Conservation (phyloP, 2,797 vertebrate species). For the Emys orbicularis region DNA sequence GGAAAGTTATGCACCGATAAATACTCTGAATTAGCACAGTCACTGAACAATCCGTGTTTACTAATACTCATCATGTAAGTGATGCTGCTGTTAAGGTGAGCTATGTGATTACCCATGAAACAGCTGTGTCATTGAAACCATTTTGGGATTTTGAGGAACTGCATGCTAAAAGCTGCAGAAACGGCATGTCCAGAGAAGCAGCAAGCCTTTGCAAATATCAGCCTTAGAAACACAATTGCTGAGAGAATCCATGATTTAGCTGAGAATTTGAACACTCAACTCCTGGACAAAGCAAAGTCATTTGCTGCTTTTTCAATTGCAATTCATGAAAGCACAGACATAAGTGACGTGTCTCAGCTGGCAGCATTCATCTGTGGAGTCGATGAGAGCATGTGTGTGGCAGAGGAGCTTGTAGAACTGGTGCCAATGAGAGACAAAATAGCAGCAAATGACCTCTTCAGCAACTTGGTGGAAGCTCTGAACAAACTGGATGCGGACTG, state of each 20-base stretch:
- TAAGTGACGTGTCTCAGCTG: conserved; percentile 68
- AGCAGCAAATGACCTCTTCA: conserved; percentile 54
- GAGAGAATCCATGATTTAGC: background rate
- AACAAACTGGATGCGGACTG: background rate
- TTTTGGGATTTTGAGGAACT: too few species aligned
- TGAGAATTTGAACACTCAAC: conserved; percentile 52
- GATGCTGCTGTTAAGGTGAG: too few species aligned
- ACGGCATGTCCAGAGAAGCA: background rate
- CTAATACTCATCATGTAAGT: too few species aligned
- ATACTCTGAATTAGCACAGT: too few species aligned
- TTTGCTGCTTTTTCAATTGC: conserved; percentile 70
- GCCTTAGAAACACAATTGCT: background rate
- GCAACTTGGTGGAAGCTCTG: background rate
- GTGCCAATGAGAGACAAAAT: conserved; percentile 62
- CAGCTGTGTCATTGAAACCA: too few species aligned
- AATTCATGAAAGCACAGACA: conserved; percentile 67
- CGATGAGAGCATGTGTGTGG: conserved; percentile 55
- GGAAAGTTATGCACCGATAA: too few species aligned
- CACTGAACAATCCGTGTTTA: too few species aligned
- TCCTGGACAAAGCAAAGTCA: conserved; percentile 51
- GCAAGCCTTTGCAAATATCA: background rate
- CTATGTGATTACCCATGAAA: too few species aligned
- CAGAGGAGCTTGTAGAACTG: conserved; percentile 66
- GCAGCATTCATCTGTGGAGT: conserved; percentile 71
- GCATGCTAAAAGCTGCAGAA: too few species aligned